Evolutionary conservation across 2,888 invertebrate genomes (phyloP), one percentile per base, ranked within the genome.

Genomic region (Teinopalpus imperialis): DNA sequence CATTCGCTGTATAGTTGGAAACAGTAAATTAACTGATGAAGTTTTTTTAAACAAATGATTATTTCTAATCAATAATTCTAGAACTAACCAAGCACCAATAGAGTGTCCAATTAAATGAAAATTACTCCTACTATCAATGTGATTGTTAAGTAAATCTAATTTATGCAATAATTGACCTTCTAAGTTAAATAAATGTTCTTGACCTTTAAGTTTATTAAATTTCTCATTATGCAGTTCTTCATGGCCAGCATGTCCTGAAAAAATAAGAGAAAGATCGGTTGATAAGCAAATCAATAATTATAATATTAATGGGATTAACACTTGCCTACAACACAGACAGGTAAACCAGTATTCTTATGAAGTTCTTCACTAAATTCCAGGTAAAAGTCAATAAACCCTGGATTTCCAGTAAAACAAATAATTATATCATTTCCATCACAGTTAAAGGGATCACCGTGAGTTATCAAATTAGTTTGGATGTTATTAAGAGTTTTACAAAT

Each of bases 71-170:
- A 97, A 70, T 59, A 96, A 69, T 66, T 97, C 93, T 44, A 97
- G 69, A 51, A 93, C 90, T 64, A 97, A 92, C 92, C 97, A 96
- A 40, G 94, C 91, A 2, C 98, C 98, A 64, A 98, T 95, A 0
- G 98, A 98, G 88, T 98, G 98, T 1, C 96, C 97, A 57, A 98
- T 90, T 24, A 98, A 79, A 74, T 96, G 94, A 26, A 98, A 73
- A 68, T 90, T 93, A n/a, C 93, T 91, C 63, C 92, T 88, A 52
- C 89, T 75, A 42, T 96, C 94, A 52, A 97, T 89, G 67, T 92
- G 92, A 56, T 92, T 91, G 56, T 91, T 87, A 44, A 98, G 92
- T 66, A 98, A 94, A 44, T 91, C 90, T 32, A 94, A 87, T 86
- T 97, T 97, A 74, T 96, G 95, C 43, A 91, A 69, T 39, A 94